These are phyloP conservation scores for Shinisaurus crocodilurus DNA, from an alignment of 2,113 vertebrate species.

Conservation along the genomic window DNA sequence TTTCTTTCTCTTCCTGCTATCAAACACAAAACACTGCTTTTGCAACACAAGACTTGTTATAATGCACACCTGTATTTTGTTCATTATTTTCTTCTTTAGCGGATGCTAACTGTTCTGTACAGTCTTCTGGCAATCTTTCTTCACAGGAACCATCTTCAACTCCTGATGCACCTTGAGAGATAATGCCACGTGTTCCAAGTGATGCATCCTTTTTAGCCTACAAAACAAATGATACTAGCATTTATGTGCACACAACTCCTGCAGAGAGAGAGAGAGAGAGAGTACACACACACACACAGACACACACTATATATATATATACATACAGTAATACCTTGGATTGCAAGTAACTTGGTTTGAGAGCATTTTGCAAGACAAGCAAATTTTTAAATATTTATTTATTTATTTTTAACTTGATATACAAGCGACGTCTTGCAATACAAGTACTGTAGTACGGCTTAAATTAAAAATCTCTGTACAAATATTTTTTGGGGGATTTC, in stretches of 20 bases:
- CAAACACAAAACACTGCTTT: neutral
- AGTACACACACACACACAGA: no score
- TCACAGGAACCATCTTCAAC: conserved; percentile 22
- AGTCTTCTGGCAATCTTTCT: conserved; percentile 43
- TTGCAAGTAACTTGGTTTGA: no score
- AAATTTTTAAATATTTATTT: no score
- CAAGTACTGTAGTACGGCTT: no score
- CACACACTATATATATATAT: neutral
- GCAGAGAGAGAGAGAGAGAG: no score
- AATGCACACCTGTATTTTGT: conserved; percentile 57
- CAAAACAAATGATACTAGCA: neutral
- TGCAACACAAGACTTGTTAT: neutral
- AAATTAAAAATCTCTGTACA: no score
- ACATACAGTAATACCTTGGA: no score
- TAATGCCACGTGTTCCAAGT: neutral
- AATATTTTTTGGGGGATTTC: no score
- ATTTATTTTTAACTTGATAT: no score
- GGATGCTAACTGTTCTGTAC: conserved; percentile 47
- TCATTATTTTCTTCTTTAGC: conserved; percentile 36
- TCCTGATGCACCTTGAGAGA: neutral
- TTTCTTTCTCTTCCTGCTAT: neutral
- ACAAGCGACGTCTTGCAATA: no score
- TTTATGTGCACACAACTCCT: neutral
- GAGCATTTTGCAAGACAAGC: no score
- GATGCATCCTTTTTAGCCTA: conserved; percentile 43